Evolutionary conservation across 2,113 vertebrate species (phyloP), one percentile per base, ranked within the genome.

Genomic region (Tilapia sparmanii): DNA sequence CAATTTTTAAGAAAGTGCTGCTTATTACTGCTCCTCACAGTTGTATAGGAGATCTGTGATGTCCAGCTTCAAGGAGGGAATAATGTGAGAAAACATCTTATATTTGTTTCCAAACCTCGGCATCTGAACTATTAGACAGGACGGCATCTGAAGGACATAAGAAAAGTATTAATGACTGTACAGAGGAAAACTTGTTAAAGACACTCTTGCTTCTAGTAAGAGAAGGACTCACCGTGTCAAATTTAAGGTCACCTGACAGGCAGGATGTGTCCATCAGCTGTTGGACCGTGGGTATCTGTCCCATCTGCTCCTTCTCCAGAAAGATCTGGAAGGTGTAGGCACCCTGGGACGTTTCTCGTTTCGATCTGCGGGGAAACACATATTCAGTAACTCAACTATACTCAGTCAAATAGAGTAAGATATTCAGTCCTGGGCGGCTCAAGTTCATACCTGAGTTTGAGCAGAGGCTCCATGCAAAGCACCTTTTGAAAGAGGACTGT

Each of bases 91-190:
- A 86, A 97, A 97, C 96, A 97, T 97, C 90, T 97, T 97, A 42
- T 95, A 97, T 86, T 94, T 95, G 88, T 96, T 97, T 88, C 97
- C 97, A 95, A 96, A 97, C 80, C 97, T 94, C 33, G 97, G 97
- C 97, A 97, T 97, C 88, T 97, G 97, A 55, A 97, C 87, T 73
- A 97, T 96, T 3, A 97, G 94, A 86, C 96, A 97, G 31, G 94
- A 92, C 1, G 97, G 97, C 81, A 94, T 89, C 97, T 97, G 84
- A 47, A 42, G 29, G 22, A 66, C 38, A 88, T 76, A 83, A 10
- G 9, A 50, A 33, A 38, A 11, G 16, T 3, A 53, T 79, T 26
- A 47, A 11, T 50, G 38, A 59, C 3, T 16, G 8, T 22, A 10
- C 5, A 55, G 7, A 84, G 11, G 19, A 38, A 50, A 24, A 40